Evolutionary conservation across 2,113 vertebrate genomes (phyloP), one percentile per base, ranked within the genome.

Genomic region (Clarias gariepinus): DNA sequence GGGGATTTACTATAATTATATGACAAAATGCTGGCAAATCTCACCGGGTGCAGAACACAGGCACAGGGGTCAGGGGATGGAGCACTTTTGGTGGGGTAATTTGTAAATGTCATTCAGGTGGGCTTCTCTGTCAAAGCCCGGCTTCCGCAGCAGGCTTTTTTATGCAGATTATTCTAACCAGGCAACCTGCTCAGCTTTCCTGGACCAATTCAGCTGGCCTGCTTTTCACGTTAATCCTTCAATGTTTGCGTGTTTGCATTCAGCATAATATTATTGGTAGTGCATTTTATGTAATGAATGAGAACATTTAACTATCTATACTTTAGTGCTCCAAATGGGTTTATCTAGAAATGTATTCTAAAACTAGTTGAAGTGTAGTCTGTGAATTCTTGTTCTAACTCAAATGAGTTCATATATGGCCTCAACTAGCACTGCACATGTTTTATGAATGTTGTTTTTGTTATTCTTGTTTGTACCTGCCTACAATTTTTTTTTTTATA

Each of bases 1-100:
- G 96, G 97, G 97, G 97, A 98, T 98, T 98, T 98, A 96, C 96
- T 96, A 97, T 99, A 98, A 99, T 99, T 98, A 98, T 98, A 97
- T 97, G 97, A 99, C 97, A 99, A 98, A 98, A 98, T 95, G 96
- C 96, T 95, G 95, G 96, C 95, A 96, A 97, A 97, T 98, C 97
- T 98, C 96, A 95, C 94, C 94, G 96, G 94, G 96, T 96, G 96
- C 96, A 95, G 96, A 98, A 96, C 95, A 96, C 96, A 97, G 97
- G 96, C 96, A 95, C 96, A 96, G 93, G 95, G 98, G 98, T 99
- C 97, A 97, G 91, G 96, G 97, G 96, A 98, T 95, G 95, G 95
- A 97, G 97, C 97, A 96, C 96, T 97, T 96, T 96, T 96, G 95
- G 96, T 95, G 92, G 94, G 96, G 97, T 98, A 97, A 99, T 99